phyloP scores from a whole-genome alignment of 2,113 vertebrate species.

The Macrotus californicus region DNA sequence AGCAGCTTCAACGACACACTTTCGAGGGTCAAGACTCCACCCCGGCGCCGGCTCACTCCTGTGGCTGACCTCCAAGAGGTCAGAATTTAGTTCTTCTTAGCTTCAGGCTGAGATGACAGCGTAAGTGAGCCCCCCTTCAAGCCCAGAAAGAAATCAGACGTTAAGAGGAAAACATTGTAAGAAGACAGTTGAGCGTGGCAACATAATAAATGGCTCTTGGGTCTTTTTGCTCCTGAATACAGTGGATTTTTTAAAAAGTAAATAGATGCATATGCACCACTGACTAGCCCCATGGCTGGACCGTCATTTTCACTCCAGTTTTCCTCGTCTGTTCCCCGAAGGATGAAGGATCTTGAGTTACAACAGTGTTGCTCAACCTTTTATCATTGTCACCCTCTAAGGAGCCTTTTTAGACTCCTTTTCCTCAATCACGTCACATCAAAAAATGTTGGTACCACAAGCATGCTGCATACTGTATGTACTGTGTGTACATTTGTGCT shows the following conservation, averaged over 20 bases:
- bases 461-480: background rate
- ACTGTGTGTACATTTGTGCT: background rate
- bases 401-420: background rate
- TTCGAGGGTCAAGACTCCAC: background rate
- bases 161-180: background rate
- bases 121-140: background rate
- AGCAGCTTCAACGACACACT: background rate
- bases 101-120: background rate
- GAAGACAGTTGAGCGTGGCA: background rate
- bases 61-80: background rate
- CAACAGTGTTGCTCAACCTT: background rate
- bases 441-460: background rate
- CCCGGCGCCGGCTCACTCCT: background rate
- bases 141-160: background rate
- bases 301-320: background rate
- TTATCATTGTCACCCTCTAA: background rate
- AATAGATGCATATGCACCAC: background rate
- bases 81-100: background rate
- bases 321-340: background rate
- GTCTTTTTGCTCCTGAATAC: background rate
- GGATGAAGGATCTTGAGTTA: background rate
- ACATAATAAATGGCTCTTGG: background rate
- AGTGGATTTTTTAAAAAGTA: background rate
- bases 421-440: background rate
- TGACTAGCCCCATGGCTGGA: too few relatives aligned